Evolutionary conservation across 2,113 vertebrate species (phyloP).

Genomic region (Pangasianodon gigas): DNA sequence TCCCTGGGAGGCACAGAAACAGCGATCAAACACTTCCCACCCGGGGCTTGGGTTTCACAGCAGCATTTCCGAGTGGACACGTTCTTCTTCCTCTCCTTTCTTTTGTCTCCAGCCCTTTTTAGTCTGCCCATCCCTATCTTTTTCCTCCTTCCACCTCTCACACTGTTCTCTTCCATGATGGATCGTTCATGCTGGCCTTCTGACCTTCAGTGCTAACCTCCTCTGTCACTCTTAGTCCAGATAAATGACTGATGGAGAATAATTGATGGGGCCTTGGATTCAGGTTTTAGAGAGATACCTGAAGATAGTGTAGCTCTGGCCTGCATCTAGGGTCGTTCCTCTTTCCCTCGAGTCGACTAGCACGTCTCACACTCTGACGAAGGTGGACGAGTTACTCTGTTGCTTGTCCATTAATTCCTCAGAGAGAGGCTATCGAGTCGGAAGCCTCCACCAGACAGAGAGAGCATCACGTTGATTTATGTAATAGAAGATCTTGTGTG

Average conservation of each 20-base stretch:
- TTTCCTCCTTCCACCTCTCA: background rate
- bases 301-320: background rate
- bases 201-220: constrained; percentile 39
- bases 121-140: background rate
- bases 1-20: constrained; percentile 6
- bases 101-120: background rate
- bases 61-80: background rate
- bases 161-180: constrained; percentile 14
- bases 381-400: constrained; percentile 3
- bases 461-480: constrained; percentile 39
- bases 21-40: constrained; percentile 37
- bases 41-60: constrained; percentile 22
- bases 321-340: too few relatives aligned
- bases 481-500: constrained; percentile 13
- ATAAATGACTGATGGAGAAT: constrained; percentile 46
- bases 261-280: constrained; percentile 26
- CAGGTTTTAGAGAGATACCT: background rate
- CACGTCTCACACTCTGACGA: background rate
- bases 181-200: constrained; percentile 22
- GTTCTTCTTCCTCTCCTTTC: background rate
- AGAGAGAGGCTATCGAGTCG: constrained; percentile 29
- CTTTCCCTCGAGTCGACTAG: background rate
- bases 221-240: constrained; percentile 3
- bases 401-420: constrained; percentile 29
- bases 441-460: background rate